Evolutionary conservation across 2,888 invertebrate species (phyloP).

Genomic region (Dryadula phaetusa): DNA sequence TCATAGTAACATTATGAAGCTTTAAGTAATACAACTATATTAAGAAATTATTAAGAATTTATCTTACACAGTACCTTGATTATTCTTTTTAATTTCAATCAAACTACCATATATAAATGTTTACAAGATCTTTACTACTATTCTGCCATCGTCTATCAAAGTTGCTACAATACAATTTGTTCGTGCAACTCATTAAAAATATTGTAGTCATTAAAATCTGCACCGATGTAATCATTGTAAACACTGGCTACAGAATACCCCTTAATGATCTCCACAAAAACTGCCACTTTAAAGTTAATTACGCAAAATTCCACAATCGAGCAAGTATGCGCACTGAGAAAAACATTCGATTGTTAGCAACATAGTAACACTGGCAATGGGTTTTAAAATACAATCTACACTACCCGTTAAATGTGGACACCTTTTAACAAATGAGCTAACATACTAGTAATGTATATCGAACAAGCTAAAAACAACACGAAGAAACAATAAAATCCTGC

Average conservation of each 20-base stretch:
- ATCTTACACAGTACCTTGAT: too few species aligned
- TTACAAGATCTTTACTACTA: conserved; percentile 11
- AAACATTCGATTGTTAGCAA: conserved; percentile 61
- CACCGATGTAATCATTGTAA: conserved; percentile 53
- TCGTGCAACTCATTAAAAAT: conserved; percentile 63
- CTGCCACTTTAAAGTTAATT: conserved; percentile 76
- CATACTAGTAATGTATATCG: neutral
- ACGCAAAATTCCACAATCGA: conserved; percentile 76
- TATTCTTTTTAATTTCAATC: neutral
- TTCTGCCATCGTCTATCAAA: conserved; percentile 10
- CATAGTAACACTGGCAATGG: conserved; percentile 53
- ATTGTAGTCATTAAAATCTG: conserved; percentile 59
- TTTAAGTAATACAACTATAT: too few species aligned
- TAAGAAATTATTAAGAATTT: too few species aligned
- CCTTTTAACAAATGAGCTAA: conserved; percentile 22
- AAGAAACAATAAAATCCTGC: conserved; percentile 30
- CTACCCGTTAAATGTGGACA: conserved; percentile 22
- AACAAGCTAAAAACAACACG: conserved; percentile 21
- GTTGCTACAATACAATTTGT: conserved; percentile 9
- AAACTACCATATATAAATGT: neutral
- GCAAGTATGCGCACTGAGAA: conserved; percentile 55
- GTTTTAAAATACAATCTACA: conserved; percentile 22
- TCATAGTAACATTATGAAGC: too few species aligned
- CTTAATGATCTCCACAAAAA: conserved; percentile 72
- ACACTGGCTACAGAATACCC: conserved; percentile 53